A percentile compares a stretch with the other conserved stretches of the same genome.
These are phyloP conservation scores for Eupithecia vulgata DNA, from an alignment of 2,888 invertebrate species.

Conservation along the genomic window DNA sequence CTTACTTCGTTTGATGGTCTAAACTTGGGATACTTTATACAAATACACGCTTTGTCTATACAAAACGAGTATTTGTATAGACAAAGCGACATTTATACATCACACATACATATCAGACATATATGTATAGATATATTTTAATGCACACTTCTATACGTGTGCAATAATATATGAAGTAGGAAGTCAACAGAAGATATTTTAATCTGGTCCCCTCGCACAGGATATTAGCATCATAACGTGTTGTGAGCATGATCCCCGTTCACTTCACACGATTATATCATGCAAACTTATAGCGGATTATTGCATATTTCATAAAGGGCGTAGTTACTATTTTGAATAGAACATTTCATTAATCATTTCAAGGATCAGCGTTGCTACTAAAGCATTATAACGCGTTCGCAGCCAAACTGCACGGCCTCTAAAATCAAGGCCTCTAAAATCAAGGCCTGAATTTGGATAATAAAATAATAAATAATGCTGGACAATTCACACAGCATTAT, in stretches of 20 bases:
- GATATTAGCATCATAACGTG: slow-evolving; percentile 21
- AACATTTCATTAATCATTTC: background rate
- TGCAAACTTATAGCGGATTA: background rate
- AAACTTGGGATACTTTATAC: background rate
- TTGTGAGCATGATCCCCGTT: background rate
- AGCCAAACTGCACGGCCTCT: no score
- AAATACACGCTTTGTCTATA: background rate
- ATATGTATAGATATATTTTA: no score
- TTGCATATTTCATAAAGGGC: background rate
- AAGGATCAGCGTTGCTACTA: background rate
- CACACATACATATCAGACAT: no score
- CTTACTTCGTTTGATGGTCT: background rate
- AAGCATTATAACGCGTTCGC: background rate
- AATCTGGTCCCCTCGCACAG: slow-evolving; percentile 20
- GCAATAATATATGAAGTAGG: background rate
- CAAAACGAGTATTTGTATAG: no score
- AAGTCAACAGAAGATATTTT: background rate
- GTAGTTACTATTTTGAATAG: background rate
- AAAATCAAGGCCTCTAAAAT: no score
- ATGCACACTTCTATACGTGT: no score
- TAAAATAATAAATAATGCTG: no score
- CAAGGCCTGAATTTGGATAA: no score
- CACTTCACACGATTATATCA: background rate
- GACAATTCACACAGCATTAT: no score
- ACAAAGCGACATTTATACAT: no score